Conservation (phyloP, 2,888 invertebrate genomes). For the Netelia inedita region DNA sequence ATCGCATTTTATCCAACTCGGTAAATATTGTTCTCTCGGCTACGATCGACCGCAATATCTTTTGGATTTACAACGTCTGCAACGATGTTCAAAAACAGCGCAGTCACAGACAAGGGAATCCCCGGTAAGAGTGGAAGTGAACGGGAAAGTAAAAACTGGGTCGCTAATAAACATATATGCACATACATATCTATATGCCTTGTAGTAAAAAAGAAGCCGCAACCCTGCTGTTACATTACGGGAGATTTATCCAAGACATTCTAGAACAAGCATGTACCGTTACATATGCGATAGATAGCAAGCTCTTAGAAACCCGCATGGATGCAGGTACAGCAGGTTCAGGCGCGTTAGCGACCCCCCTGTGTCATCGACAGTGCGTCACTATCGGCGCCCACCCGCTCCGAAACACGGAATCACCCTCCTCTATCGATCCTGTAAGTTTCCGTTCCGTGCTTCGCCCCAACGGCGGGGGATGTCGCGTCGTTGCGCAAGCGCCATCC, state of each 20-base stretch:
- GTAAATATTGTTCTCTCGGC: neutral
- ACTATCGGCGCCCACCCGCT: constrained; percentile 16
- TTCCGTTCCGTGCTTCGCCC: constrained; percentile 72
- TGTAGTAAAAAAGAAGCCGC: neutral
- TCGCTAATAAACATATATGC: neutral
- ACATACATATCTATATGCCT: neutral
- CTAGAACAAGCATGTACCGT: neutral
- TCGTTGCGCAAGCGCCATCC: constrained; percentile 70
- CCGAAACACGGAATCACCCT: constrained; percentile 14
- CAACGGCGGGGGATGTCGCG: constrained; percentile 52
- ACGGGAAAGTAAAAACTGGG: neutral
- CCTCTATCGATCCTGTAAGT: constrained; percentile 78
- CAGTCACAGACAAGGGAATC: no score
- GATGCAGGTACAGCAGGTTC: constrained; percentile 22
- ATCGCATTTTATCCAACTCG: neutral
- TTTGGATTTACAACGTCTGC: neutral
- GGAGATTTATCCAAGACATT: neutral
- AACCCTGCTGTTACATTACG: neutral
- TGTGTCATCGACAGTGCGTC: constrained; percentile 54
- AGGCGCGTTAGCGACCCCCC: constrained; percentile 41
- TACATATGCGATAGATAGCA: neutral
- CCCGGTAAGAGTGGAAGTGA: no score
- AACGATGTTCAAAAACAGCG: no score
- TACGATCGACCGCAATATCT: neutral
- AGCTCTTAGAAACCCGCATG: constrained; percentile 6